Percentiles rank a stretch among this genome's conserved stretches.
phyloP scores from a whole-genome alignment of 2,888 invertebrate species.

The Smittia sp. region DNA sequence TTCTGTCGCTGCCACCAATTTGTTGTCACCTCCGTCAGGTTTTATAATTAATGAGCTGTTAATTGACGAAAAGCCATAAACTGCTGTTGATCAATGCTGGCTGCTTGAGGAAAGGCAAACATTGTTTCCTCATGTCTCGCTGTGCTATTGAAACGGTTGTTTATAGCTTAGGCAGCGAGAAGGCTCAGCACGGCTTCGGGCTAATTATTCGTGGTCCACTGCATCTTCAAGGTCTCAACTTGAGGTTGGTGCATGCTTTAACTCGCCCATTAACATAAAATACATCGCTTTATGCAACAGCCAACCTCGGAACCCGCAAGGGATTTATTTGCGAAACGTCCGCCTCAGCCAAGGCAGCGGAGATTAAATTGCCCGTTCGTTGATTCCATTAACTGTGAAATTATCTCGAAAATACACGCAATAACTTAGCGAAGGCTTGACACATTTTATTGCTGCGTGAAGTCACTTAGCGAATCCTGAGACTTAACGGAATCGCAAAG shows the following conservation, averaged over 20 bases:
- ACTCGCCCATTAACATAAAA: background rate
- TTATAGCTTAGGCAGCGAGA: background rate
- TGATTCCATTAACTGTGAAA: slow-evolving; percentile 13
- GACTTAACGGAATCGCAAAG: too few relatives aligned
- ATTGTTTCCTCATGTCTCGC: background rate
- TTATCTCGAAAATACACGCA: background rate
- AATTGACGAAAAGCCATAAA: background rate
- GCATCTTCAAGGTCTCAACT: slow-evolving; percentile 16
- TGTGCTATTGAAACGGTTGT: background rate
- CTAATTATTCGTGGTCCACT: slow-evolving; percentile 6
- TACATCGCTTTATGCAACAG: slow-evolving; percentile 9
- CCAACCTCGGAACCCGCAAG: background rate
- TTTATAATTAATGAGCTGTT: background rate
- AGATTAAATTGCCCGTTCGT: background rate
- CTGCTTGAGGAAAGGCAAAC: background rate
- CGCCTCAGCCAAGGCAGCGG: background rate
- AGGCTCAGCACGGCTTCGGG: slow-evolving; percentile 1
- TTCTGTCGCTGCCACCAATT: background rate
- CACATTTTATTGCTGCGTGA: too few relatives aligned
- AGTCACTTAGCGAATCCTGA: too few relatives aligned
- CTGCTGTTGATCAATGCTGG: background rate
- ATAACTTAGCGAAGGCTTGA: too few relatives aligned
- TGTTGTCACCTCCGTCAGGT: slow-evolving; percentile 3
- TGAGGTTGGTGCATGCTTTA: background rate
- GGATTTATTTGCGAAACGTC: background rate